Base-by-base conservation (phyloP, 1,140 invertebrate species). In the Megathymus violae region DNA sequence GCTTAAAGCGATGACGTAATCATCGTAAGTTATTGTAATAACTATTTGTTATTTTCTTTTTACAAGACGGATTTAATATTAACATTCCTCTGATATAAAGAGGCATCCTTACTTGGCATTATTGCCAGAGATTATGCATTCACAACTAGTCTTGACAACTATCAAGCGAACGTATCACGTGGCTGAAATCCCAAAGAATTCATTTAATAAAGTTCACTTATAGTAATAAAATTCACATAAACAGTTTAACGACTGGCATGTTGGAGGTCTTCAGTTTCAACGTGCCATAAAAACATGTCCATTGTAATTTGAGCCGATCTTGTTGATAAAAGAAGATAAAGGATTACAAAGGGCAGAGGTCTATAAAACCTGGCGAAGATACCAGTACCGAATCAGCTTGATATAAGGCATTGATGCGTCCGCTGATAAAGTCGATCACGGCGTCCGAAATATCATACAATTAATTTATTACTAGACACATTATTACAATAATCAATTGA, bases 191-290 rank as follows among this genome's bases (percentile, higher is more conserved):
- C 41, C 25, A 58, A 58, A 46, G 41, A 46, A 46, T 58, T 27
- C 41, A 58, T 58, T 58, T 58, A 58, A 58, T 58, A 58, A 58
- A 58, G 25, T 58, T 58, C 54, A 58, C 54, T 46, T 46, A 58
- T 58, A 58, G 54, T 31, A 58, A 58, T 58, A 58, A 58, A 58
- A 58, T 58, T 58, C 54, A 44, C 54, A 58, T 58, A 58, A 58
- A 58, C 54, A 46, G 41, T 58, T 58, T 58, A 58, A 58, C 54
- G 54, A 58, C 54, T 34, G 54, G 41, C 54, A 40, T 41, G 41
- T 58, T 46, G 54, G 54, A 58, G 54, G 54, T 58, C 54, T 46
- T 31, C 34, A 46, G 54, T 46, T 15, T 58, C 25, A 34, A 44
- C 38, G 54, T 58, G 19, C 7, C 16, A 58, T 58, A 58, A 58